phyloP scores from a whole-genome alignment of 2,888 invertebrate genomes.

The Aphodius granarius region DNA sequence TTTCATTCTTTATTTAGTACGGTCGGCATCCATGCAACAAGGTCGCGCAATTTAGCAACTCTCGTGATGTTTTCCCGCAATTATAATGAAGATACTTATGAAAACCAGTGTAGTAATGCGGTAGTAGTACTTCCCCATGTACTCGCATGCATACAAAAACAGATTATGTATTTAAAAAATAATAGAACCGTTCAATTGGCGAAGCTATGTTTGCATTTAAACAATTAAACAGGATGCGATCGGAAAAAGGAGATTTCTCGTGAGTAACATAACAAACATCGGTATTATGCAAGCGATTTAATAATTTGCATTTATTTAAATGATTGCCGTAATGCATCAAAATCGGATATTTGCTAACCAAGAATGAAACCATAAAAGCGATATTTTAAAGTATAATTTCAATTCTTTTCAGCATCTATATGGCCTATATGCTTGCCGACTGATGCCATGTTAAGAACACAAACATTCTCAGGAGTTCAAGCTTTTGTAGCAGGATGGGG shows the following conservation, averaged over 20 bases:
- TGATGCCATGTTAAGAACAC: constrained; percentile 56
- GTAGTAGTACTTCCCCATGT: background rate
- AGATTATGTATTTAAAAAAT: background rate
- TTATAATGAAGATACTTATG: background rate
- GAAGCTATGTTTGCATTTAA: background rate
- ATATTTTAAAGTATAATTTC: too few species aligned
- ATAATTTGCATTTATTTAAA: background rate
- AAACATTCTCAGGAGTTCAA: constrained; percentile 59
- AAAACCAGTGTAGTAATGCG: background rate
- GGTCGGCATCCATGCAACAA: background rate
- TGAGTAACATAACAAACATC: background rate
- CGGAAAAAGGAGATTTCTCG: background rate
- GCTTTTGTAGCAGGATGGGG: constrained; percentile 88
- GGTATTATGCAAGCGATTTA: background rate
- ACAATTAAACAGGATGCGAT: background rate
- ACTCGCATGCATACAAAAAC: background rate
- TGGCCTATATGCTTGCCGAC: constrained; percentile 77
- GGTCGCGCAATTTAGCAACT: background rate
- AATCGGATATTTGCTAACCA: too few species aligned
- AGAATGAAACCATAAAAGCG: too few species aligned
- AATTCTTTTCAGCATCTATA: constrained; percentile 62
- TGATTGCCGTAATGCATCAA: background rate
- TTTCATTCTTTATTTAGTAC: background rate
- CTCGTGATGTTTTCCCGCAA: background rate
- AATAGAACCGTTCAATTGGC: background rate